Percentiles rank a stretch among this genome's conserved stretches.
Evolutionary conservation across 2,113 vertebrate species (phyloP).

Genomic region (Odocoileus hemionus): DNA sequence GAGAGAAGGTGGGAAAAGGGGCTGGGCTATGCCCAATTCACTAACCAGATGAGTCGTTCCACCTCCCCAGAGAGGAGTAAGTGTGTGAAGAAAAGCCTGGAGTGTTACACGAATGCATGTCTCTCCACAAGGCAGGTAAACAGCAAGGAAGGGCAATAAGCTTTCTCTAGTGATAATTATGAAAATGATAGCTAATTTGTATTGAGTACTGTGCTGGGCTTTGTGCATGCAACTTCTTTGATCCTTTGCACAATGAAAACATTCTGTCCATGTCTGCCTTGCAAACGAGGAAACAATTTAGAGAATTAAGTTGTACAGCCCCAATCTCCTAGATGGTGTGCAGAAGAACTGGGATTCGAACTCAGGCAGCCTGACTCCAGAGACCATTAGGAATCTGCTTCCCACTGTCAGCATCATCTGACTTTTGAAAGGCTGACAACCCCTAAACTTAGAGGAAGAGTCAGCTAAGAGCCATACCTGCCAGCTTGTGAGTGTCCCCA

Average conservation of each 20-base stretch:
- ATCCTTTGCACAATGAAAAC: not conserved
- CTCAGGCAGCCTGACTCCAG: not conserved
- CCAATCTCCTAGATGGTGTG: not conserved
- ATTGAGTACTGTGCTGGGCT: not conserved
- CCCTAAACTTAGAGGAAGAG: not conserved
- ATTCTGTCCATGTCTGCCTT: not conserved
- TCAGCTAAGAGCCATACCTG: not conserved
- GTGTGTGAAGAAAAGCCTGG: not conserved
- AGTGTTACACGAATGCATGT: not conserved
- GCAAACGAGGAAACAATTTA: not conserved
- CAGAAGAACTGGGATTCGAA: not conserved
- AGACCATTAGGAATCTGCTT: not conserved
- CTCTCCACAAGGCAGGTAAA: not conserved
- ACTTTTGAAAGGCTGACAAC: not conserved
- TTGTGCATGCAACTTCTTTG: not conserved
- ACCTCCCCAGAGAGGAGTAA: not conserved
- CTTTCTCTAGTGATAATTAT: not conserved
- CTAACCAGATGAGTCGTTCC: not conserved
- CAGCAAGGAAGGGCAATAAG: not conserved
- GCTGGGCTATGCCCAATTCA: not conserved
- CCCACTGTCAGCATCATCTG: not conserved
- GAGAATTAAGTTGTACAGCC: not conserved
- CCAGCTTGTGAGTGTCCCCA: not conserved
- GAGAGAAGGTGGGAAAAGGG: not conserved
- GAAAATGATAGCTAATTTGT: not conserved